A percentile compares a stretch with the other conserved stretches of the same genome.
Evolutionary conservation across 2,113 vertebrate species (phyloP).

Genomic region (Empidonax traillii): DNA sequence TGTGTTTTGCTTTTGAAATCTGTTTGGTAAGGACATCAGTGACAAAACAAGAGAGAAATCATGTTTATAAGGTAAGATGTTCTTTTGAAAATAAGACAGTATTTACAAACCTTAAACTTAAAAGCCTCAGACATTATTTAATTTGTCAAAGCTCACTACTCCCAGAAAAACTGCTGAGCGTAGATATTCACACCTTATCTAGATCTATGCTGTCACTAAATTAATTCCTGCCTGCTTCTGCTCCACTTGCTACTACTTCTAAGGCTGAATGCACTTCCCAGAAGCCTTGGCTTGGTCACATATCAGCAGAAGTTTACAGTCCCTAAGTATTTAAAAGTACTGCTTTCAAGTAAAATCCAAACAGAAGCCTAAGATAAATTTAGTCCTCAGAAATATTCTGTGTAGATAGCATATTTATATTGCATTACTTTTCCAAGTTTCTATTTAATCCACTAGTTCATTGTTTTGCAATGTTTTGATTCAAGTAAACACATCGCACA

Average conservation of each 20-base stretch:
- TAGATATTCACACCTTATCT: not conserved
- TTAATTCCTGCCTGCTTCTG: not conserved
- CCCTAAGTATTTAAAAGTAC: not conserved
- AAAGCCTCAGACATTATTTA: not conserved
- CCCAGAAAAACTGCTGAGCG: not conserved
- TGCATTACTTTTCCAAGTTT: not conserved
- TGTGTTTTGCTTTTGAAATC: not conserved
- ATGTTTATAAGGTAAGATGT: not conserved
- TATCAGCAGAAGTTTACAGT: not conserved
- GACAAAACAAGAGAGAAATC: not conserved
- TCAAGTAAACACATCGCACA: not conserved
- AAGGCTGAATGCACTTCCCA: not conserved
- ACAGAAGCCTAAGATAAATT: not conserved
- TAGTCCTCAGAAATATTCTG: not conserved
- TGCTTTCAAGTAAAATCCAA: conserved; percentile 3
- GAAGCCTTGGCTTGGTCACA: not conserved
- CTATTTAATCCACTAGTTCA: not conserved
- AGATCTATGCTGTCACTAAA: not conserved
- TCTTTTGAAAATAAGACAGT: not conserved
- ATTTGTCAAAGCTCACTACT: not conserved
- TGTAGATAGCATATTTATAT: not conserved
- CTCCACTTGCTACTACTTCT: not conserved
- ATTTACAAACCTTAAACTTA: not conserved
- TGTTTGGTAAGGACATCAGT: not conserved
- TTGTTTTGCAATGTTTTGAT: not conserved